Evolutionary conservation across 2,888 invertebrate species (phyloP), one percentile per base, ranked within the genome.

Genomic region (Cosmia pyralina): DNA sequence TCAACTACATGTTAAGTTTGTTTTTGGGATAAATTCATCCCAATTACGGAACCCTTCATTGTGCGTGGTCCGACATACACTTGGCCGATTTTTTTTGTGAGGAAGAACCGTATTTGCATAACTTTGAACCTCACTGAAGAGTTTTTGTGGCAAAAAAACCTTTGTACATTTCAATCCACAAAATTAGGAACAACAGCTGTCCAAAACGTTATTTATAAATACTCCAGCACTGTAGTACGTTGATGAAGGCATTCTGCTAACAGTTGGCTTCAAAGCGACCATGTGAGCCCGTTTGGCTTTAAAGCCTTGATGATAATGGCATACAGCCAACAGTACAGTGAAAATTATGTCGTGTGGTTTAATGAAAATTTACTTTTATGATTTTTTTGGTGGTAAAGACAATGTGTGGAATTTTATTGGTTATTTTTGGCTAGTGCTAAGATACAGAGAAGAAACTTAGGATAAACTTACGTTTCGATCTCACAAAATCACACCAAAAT

Each of bases 281-380:
- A 59, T 69, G 34, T 48, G 22, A 75, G 55, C 66, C 19, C 52
- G 44, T 69, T 71, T 66, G 57, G 57, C 58, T 69, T 59, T 62
- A 70, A 78, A 22, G 48, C 55, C 41, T 59, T 66, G 41, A 81
- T 75, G 52, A 69, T 75, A 66, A 81, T 81, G 79, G 81, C 79
- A n/a, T 4, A 8, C 44, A 75, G 82, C 81, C 82, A 81, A 63
- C 41, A 19, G 52, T 57, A 55, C 58, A 78, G 8, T 64, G 80
- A 79, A 82, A 75, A 71, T 79, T 59, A 71, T 69, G 50, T 22
- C 6, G 15, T 38, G 53, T 59, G 62, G 44, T 58, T 69, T 60
- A 70, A 65, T 81, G 53, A 68, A 77, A 69, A 77, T 77, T 53
- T 48, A 60, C 34, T 46, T 70, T 59, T 67, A 69, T 77, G 22